Evolutionary conservation across 2,888 invertebrate genomes (phyloP).

Genomic region (Leptothorax acervorum): DNA sequence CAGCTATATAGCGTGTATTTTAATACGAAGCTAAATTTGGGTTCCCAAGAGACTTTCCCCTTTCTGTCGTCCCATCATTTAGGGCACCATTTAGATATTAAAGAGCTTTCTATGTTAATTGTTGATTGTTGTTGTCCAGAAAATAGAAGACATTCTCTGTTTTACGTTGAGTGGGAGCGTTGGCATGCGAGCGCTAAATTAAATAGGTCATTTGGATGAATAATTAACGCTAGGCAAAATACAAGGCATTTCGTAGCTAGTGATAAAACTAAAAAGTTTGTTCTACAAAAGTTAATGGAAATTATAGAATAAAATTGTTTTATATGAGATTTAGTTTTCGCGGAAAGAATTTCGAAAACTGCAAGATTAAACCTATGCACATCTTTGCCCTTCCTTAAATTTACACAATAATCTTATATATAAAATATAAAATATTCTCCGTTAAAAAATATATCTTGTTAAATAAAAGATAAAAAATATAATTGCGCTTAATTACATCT

Average conservation of each 20-base stretch:
- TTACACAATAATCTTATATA: neutral
- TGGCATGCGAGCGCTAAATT: neutral
- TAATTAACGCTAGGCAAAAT: neutral
- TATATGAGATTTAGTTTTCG: neutral
- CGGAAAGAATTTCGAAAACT: neutral
- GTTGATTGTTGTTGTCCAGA: neutral
- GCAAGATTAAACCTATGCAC: neutral
- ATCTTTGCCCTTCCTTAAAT: neutral
- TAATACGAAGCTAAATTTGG: neutral
- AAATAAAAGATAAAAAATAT: neutral
- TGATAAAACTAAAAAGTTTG: neutral
- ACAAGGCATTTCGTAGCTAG: neutral
- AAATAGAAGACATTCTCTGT: neutral
- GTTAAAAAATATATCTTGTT: neutral
- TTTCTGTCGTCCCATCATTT: neutral
- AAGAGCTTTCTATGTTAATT: neutral
- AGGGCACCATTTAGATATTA: neutral
- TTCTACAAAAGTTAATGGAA: neutral
- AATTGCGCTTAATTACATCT: neutral
- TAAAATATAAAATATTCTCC: neutral
- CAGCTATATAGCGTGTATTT: neutral
- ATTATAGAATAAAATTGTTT: neutral
- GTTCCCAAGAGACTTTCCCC: neutral
- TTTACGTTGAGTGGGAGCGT: neutral
- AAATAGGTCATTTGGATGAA: neutral